Conservation (phyloP, 2,113 vertebrate species). For the Lasiurus cinereus region DNA sequence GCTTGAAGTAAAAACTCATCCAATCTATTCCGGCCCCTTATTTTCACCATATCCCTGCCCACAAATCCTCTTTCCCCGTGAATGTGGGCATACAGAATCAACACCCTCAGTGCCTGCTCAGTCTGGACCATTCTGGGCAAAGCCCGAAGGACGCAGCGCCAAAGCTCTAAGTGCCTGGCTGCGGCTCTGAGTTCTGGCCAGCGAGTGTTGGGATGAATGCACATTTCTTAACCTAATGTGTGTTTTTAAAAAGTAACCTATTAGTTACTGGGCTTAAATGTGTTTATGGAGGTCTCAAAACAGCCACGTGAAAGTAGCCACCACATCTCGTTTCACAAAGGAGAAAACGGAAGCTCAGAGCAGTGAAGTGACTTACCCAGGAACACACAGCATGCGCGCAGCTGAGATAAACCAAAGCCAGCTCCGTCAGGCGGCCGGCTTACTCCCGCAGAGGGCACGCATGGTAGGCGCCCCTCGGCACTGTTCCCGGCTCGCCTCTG, state of each 20-base stretch:
- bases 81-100: not conserved
- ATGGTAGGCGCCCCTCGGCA: not conserved
- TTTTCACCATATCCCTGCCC: not conserved
- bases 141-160: not conserved
- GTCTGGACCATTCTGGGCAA: not conserved
- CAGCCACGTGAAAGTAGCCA: not conserved
- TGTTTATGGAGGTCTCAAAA: not conserved
- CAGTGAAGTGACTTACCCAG: not conserved
- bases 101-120: fast-evolving
- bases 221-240: not conserved
- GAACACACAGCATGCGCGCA: not conserved
- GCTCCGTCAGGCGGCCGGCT: not conserved
- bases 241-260: not conserved
- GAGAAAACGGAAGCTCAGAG: not conserved
- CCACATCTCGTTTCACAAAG: not conserved
- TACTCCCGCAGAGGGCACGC: not conserved
- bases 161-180: not conserved
- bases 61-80: not conserved
- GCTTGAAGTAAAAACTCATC: not conserved
- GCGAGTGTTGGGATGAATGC: not conserved
- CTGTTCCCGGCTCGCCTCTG: not conserved
- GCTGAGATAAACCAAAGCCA: not conserved
- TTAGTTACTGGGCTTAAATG: not conserved
- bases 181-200: not conserved
- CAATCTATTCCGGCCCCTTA: not conserved